Evolutionary conservation across 2,113 vertebrate genomes (phyloP), one percentile per base, ranked within the genome.

Genomic region (Cephalopterus ornatus): DNA sequence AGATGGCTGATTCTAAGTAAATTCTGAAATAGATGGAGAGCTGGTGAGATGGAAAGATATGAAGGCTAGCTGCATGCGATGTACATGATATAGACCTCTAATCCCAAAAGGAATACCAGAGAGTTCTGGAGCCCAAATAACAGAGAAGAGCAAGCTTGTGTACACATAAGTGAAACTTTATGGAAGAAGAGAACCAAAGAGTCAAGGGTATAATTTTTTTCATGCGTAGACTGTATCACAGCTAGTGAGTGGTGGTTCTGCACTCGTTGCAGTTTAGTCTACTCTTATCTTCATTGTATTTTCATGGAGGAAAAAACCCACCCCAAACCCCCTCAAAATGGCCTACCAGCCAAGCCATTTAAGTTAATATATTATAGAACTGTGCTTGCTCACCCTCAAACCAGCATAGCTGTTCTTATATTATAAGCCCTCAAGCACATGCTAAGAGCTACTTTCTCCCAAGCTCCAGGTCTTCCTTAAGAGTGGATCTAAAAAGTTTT

Each of bases 141-240:
- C 8, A 24, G 30, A 42, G 20, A 67, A 70, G 7, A 42, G 6
- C 58, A 65, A 53, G 22, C 7, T 81, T 46, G 13, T 12, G 9
- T 39, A 32, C 11, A 14, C 5, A 2, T 23, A 65, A 75, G 2
- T 75, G 53, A 62, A 90, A 44, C 62, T 16, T 74, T 55, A 26
- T 27, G 8, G 16, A 78, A 66, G 4, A 83, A 49, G 13, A 76
- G 6, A 80, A 22, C 8, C 68, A 44, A 80, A 74, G 35, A 75
- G 4, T 6, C 8, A 74, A 66, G 33, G 33, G 3, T 67, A 53
- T 49, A 44, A 5, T 7, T 61, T 41, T 73, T 62, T 58, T 41
- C 3, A 13, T 52, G 8, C 0, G 0, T 39, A 63, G 52, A 8
- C 8, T 77, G 2, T 71, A 46, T 44, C 10, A 39, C 37, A 63